Evolutionary conservation across 1,140 invertebrate species (phyloP).

Genomic region (Sinella curviseta): DNA sequence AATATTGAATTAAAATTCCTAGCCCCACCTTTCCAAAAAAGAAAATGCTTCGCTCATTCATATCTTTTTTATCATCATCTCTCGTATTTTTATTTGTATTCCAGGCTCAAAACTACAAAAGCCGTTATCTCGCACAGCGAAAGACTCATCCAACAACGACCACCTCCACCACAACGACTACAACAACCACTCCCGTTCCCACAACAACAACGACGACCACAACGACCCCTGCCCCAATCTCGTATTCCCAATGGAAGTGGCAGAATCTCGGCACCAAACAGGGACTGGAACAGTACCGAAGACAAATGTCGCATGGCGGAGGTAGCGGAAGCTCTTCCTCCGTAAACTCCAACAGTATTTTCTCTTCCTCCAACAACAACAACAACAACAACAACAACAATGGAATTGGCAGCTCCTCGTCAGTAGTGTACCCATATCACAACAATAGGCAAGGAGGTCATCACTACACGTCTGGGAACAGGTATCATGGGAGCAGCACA

Average conservation of each 20-base stretch:
- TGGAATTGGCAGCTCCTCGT: not conserved
- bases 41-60: no score
- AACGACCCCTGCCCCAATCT: conserved; percentile 38
- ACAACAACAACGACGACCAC: conserved; percentile 45
- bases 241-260: conserved; percentile 48
- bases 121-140: conserved; percentile 24
- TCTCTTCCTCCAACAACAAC: not conserved
- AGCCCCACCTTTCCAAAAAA: no score
- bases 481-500: no score
- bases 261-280: conserved; percentile 41
- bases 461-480: no score
- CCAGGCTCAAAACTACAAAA: conserved; percentile 32
- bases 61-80: not conserved
- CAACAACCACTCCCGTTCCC: no score
- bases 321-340: not conserved
- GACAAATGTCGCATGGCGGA: conserved; percentile 30
- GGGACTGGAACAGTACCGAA: conserved; percentile 42
- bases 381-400: not conserved
- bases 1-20: no score
- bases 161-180: conserved; percentile 26
- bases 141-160: no score
- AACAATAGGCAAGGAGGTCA: not conserved
- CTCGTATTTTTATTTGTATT: not conserved
- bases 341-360: not conserved
- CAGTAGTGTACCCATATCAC: not conserved